Evolutionary conservation across 2,113 vertebrate genomes (phyloP).

Genomic region (Circaetus cinerascens): DNA sequence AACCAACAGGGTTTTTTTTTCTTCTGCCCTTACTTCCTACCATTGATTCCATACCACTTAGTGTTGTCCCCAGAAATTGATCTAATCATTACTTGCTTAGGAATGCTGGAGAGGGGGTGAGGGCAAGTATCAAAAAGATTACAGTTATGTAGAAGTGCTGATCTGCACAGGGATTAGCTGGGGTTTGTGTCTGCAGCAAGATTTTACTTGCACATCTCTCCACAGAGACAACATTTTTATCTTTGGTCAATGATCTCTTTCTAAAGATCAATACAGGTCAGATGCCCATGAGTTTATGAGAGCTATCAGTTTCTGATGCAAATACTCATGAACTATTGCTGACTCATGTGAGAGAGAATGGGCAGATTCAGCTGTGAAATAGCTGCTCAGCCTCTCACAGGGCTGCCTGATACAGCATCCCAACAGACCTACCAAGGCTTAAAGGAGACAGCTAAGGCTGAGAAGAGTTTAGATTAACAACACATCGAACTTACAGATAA

Average conservation of each 20-base stretch:
- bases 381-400: background rate
- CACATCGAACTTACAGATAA: background rate
- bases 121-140: background rate
- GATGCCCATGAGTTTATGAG: background rate
- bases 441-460: background rate
- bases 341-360: fast-evolving
- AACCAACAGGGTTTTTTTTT: background rate
- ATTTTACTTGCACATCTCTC: background rate
- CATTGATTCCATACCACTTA: constrained; percentile 38
- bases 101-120: background rate
- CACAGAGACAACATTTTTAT: background rate
- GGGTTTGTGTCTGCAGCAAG: fast-evolving
- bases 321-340: background rate
- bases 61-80: background rate
- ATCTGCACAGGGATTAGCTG: background rate
- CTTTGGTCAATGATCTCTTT: background rate
- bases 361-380: background rate
- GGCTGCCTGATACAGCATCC: background rate
- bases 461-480: background rate
- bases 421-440: background rate
- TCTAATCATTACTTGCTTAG: background rate
- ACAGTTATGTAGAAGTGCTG: background rate
- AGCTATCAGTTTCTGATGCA: background rate
- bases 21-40: background rate
- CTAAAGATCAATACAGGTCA: constrained; percentile 1